These are phyloP conservation scores for Acanthurus tractus DNA, from an alignment of 2,797 vertebrate species.

Conservation along the genomic window DNA sequence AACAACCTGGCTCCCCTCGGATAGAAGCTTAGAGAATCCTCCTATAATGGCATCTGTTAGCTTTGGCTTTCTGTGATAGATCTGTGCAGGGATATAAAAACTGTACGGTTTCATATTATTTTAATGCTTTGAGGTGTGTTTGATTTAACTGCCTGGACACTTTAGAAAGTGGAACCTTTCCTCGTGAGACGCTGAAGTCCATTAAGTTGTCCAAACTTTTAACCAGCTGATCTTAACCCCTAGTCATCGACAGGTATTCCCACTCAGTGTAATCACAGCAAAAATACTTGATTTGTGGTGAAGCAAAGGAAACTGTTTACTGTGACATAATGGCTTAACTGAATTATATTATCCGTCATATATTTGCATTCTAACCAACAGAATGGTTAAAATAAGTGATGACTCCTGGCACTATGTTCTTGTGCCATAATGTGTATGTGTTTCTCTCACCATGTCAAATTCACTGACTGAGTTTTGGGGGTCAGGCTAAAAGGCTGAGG, in stretches of 20 bases:
- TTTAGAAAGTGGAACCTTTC: conserved; percentile 12
- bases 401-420: conserved; percentile 10
- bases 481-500: conserved; percentile 47
- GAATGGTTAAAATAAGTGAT: conserved; percentile 38
- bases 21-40: conserved; percentile 32
- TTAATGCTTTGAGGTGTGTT: conserved; percentile 38
- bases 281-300: conserved; percentile 66
- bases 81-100: conserved; percentile 11
- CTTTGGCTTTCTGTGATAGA: conserved; percentile 43
- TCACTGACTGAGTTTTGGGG: conserved; percentile 39
- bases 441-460: conserved; percentile 36
- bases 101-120: conserved; percentile 50
- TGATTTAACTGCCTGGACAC: conserved; percentile 40
- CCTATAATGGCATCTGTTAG: conserved; percentile 59
- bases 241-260: conserved; percentile 52
- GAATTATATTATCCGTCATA: conserved; percentile 52
- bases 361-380: conserved; percentile 59
- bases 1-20: conserved; percentile 50
- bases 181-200: conserved; percentile 4
- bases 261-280: conserved; percentile 53
- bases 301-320: conserved; percentile 54
- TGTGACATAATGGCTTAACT: conserved; percentile 55
- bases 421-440: conserved; percentile 14
- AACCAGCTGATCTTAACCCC: conserved; percentile 13
- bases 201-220: conserved; percentile 28